Evolutionary conservation across 2,888 invertebrate species (phyloP), one percentile per base, ranked within the genome.

Genomic region (Tortricodes alternella): DNA sequence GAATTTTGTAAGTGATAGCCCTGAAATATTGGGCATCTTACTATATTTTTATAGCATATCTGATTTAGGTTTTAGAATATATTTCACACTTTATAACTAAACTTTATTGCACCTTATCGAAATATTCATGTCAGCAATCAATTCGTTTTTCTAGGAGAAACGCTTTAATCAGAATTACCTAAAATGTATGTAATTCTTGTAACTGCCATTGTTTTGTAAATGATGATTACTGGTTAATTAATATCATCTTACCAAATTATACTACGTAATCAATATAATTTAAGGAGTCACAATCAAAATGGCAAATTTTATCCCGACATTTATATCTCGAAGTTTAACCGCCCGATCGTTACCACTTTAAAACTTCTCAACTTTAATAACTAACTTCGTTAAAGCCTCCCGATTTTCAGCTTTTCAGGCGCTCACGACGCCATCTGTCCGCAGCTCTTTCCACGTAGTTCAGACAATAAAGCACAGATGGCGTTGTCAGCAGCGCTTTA

Each of bases 341-440:
- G 27, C 15, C 35, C 11, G 27, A 8, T 44, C 32, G 7, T 18
- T 44, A 39, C 23, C 16, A 44, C 50, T 56, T 50, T 24, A 50
- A 50, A 56, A 56, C 49, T 56, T 44, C 13, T 16, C 37, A 44
- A 50, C 11, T 55, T 48, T 27, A 35, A 55, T 35, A 56, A 35
- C 32, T n/a, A 43, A 50, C 56, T 56, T 56, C 37, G 48, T 49
- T 11, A 49, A 35, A 43, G 29, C 37, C 44, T 13, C 6, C 16
- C 37, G 5, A 38, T 23, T 49, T 49, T 32, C 44, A 44, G 44
- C 6, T 38, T 55, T 52, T 46, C 51, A 41, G 68, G 51, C 63
- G 76, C 76, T 38, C 59, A 60, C 61, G 74, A 79, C 85, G 89
- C 89, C 89, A 86, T 89, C 89, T 89, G 80, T 70, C 60, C 62